Percentiles rank a stretch among this genome's conserved stretches.
Conservation (phyloP, 2,113 vertebrate species). For the Camelus bactrianus region DNA sequence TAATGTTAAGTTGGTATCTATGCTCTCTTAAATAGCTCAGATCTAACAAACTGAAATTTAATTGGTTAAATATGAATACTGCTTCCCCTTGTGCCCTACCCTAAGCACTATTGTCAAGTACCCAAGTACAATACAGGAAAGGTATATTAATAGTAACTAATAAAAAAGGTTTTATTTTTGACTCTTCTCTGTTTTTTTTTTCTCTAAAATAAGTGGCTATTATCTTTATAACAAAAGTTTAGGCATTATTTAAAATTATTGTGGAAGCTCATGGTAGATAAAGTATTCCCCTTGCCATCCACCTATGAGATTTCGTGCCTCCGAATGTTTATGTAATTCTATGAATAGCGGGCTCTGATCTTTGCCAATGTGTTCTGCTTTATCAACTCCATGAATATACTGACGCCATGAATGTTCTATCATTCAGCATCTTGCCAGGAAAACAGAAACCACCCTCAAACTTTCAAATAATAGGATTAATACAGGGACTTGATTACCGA, state of each 20-base stretch:
- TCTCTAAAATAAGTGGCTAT: not conserved
- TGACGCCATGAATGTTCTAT: not conserved
- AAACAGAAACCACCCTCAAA: not conserved
- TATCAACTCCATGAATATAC: not conserved
- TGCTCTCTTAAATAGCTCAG: not conserved
- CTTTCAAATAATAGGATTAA: not conserved
- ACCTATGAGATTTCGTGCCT: not conserved
- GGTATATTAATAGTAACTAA: not conserved
- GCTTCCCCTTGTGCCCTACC: rapidly evolving
- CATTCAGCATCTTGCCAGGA: not conserved
- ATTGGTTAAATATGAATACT: not conserved
- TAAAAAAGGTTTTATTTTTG: not conserved
- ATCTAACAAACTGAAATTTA: not conserved
- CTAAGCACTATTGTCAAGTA: not conserved
- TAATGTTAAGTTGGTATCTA: not conserved
- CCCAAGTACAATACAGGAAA: not conserved
- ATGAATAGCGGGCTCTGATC: not conserved
- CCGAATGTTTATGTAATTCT: not conserved
- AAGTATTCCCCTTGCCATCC: not conserved
- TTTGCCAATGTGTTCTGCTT: not conserved
- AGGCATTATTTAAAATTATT: constrained; percentile 28
- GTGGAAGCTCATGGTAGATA: not conserved
- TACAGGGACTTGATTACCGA: not conserved
- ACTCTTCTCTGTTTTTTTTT: not conserved
- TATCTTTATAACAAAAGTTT: not conserved